phyloP scores from a whole-genome alignment of 2,113 vertebrate genomes.

The Clarias gariepinus region DNA sequence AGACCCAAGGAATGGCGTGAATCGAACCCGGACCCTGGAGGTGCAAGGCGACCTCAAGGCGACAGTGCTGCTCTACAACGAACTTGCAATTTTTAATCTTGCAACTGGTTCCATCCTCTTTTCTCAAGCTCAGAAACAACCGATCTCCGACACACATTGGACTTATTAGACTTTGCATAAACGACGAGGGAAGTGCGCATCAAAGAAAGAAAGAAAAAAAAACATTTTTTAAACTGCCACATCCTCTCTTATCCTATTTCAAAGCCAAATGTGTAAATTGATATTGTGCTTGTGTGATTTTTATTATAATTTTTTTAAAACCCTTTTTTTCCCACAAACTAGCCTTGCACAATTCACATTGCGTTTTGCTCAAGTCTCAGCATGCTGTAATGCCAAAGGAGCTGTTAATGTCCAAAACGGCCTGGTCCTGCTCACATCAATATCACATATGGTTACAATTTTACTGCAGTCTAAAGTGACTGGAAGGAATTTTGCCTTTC shows the following conservation, averaged over 20 bases:
- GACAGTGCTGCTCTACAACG: too few relatives aligned
- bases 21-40: too few relatives aligned
- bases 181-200: background rate
- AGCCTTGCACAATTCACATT: conserved; percentile 41
- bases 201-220: background rate
- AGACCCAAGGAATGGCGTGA: too few relatives aligned
- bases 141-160: conserved; percentile 9
- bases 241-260: conserved; percentile 19
- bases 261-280: conserved; percentile 13
- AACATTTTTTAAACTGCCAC: conserved; percentile 8
- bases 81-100: background rate
- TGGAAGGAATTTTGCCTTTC: conserved; percentile 50
- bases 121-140: background rate
- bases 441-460: conserved; percentile 62
- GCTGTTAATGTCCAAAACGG: conserved; percentile 49
- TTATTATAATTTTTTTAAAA: background rate
- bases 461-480: conserved; percentile 51
- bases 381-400: conserved; percentile 37
- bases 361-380: conserved; percentile 36
- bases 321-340: background rate
- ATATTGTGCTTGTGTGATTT: background rate
- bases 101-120: background rate
- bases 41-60: too few relatives aligned
- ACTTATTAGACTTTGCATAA: background rate
- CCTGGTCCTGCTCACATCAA: conserved; percentile 35